Evolutionary conservation across 2,113 vertebrate genomes (phyloP), one percentile per base, ranked within the genome.

Genomic region (Tympanuchus pallidicinctus): DNA sequence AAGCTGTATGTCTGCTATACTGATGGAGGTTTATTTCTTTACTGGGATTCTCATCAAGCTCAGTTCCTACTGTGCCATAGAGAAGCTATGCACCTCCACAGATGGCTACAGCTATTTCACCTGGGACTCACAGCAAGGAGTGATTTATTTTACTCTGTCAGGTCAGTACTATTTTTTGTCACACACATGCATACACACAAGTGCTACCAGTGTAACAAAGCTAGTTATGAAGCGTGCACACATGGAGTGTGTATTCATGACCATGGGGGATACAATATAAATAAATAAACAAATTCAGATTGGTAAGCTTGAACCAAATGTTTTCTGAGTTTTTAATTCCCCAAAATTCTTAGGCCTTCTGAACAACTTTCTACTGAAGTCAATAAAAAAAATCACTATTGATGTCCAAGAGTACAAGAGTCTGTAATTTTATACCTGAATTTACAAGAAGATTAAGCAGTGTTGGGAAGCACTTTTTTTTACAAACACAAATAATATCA

Each of bases 31-130:
- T 72, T 17, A 20, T 30, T 50, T 63, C 19, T 54, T 8, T 52
- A 54, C 57, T 82, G 85, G 24, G 4, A 6, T 21, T 77, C 13
- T 65, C 6, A 36, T 27, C 13, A 54, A 54, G 9, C 13, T 65
- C 54, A 64, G 4, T 15, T 13, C 11, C 28, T 64, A 2, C 30
- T 40, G 19, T 3, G 8, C 27, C 22, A 8, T 4, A 22, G 3
- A 16, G 24, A 52, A 66, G 3, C 2, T 42, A 27, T 0, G 1
- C 10, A 34, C 3, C 4, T 52, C 60, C 20, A 11, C 1, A 0
- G 25, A 22, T n/a, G 11, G 24, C 36, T 83, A 86, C 57, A 56
- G 19, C 21, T 80, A 38, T 8, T 30, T 17, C 6, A 34, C 4
- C 30, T 50, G 21, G 8, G 8, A 73, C 81, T 63, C 30, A 42